These are phyloP conservation scores for Eristalis pertinax DNA, from an alignment of 2,888 invertebrate species.

Conservation along the genomic window DNA sequence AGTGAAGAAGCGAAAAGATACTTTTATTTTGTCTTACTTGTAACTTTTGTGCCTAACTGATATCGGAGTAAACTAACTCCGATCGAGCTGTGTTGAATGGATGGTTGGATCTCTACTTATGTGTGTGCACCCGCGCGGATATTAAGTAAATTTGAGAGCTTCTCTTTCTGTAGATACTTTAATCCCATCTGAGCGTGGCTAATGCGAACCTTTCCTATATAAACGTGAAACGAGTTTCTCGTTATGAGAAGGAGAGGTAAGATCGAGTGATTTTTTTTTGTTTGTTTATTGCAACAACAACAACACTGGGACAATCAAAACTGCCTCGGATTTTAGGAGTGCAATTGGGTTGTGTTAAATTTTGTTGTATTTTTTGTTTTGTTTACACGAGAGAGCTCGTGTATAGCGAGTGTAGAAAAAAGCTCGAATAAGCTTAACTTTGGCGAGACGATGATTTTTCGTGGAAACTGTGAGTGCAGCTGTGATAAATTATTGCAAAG, in stretches of 20 bases:
- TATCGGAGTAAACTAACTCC: conserved; percentile 67
- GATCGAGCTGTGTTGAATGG: conserved; percentile 53
- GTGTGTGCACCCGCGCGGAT: conserved; percentile 65
- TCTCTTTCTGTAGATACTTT: conserved; percentile 72
- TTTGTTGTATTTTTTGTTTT: conserved; percentile 19
- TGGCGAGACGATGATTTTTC: conserved; percentile 30
- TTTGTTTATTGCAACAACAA: conserved; percentile 24
- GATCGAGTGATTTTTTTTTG: conserved; percentile 18
- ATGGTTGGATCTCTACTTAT: conserved; percentile 33
- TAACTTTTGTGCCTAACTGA: conserved; percentile 57
- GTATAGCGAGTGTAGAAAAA: conserved; percentile 25
- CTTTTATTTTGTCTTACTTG: conserved; percentile 28
- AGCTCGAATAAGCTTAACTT: conserved; percentile 22
- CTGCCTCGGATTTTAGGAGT: conserved; percentile 24
- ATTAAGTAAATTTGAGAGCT: conserved; percentile 68
- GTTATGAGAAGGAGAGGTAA: conserved; percentile 65
- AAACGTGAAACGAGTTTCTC: conserved; percentile 71
- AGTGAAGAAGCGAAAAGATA: conserved; percentile 69
- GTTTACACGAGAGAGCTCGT: conserved; percentile 65
- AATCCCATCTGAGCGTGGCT: conserved; percentile 71
- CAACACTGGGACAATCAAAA: conserved; percentile 21
- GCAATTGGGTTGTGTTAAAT: not conserved
- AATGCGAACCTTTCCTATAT: conserved; percentile 71
- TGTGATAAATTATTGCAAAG: not conserved
- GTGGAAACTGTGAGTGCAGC: conserved; percentile 44